Percentiles rank a stretch among this genome's conserved stretches.
Evolutionary conservation across 2,113 vertebrate species (phyloP).

Genomic region (Forbesichthys papilliferus): DNA sequence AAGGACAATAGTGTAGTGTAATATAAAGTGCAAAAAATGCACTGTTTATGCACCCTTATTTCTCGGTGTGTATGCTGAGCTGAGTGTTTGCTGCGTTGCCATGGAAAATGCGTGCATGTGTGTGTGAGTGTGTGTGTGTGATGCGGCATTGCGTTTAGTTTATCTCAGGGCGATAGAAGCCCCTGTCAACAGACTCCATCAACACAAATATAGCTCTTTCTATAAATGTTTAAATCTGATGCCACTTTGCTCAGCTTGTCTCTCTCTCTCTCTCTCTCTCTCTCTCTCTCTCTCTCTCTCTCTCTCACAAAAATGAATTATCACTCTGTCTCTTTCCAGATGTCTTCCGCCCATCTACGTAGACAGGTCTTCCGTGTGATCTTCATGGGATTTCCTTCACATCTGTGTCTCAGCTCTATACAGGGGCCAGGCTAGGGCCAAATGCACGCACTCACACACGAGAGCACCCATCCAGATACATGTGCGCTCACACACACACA

Average conservation of each 20-base stretch:
- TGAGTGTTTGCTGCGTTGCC: too few relatives aligned
- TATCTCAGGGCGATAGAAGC: too few relatives aligned
- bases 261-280: constrained; percentile 13
- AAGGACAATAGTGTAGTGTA: too few relatives aligned
- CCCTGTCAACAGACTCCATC: too few relatives aligned
- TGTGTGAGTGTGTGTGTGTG: too few relatives aligned
- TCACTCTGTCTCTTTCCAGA: constrained; percentile 34
- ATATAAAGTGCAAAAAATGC: too few relatives aligned
- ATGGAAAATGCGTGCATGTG: too few relatives aligned
- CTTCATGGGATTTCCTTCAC: constrained; percentile 24
- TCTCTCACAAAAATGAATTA: not conserved
- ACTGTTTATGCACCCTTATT: too few relatives aligned
- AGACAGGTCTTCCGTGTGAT: constrained; percentile 20
- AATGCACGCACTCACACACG: not conserved
- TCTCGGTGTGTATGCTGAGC: too few relatives aligned
- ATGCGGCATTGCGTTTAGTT: too few relatives aligned
- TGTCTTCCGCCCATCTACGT: constrained; percentile 16
- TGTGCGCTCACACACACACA: too few relatives aligned
- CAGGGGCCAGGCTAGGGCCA: constrained; percentile 10
- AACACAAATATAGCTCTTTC: not conserved
- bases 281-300: constrained; percentile 13
- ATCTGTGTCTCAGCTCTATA: constrained; percentile 39
- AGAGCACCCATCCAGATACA: not conserved
- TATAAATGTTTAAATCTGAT: not conserved
- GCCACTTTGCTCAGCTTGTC: not conserved